Conservation (phyloP, 1,140 invertebrate genomes). For the Dendrolimus punctatus region DNA sequence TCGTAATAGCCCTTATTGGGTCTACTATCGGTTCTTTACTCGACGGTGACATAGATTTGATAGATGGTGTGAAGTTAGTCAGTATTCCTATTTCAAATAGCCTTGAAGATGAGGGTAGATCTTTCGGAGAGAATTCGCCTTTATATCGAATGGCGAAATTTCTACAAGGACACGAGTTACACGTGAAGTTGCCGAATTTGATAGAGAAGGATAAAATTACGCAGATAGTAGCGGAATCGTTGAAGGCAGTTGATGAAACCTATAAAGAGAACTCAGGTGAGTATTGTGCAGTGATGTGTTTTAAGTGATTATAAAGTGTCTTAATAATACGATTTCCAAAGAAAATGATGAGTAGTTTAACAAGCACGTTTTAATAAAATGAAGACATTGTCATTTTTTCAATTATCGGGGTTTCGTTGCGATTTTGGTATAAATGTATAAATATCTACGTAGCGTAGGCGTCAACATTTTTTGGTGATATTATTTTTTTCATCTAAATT, state of each 20-base stretch:
- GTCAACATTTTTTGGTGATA: no score
- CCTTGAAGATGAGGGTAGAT: conserved; percentile 62
- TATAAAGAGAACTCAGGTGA: conserved; percentile 55
- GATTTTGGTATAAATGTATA: no score
- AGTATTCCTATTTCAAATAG: conserved; percentile 56
- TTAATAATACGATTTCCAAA: no score
- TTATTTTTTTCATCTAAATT: no score
- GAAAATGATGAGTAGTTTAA: no score
- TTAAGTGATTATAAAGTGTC: no score
- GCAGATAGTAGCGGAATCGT: conserved; percentile 47
- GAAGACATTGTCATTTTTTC: no score
- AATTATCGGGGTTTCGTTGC: no score
- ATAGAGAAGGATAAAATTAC: conserved; percentile 66
- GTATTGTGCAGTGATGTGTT: conserved; percentile 14
- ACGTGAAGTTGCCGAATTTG: conserved; percentile 79
- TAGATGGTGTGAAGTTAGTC: conserved; percentile 77
- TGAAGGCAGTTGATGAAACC: conserved; percentile 59
- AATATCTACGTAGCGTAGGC: no score
- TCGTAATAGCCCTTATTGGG: conserved; percentile 26
- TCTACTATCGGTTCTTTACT: conserved; percentile 37
- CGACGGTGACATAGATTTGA: conserved; percentile 69
- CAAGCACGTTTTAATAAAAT: no score
- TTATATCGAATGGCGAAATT: conserved; percentile 76
- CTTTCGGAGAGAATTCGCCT: conserved; percentile 67
- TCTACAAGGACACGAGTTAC: conserved; percentile 78